Conservation (phyloP, 1,140 invertebrate genomes). For the Aradophagus sp. region DNA sequence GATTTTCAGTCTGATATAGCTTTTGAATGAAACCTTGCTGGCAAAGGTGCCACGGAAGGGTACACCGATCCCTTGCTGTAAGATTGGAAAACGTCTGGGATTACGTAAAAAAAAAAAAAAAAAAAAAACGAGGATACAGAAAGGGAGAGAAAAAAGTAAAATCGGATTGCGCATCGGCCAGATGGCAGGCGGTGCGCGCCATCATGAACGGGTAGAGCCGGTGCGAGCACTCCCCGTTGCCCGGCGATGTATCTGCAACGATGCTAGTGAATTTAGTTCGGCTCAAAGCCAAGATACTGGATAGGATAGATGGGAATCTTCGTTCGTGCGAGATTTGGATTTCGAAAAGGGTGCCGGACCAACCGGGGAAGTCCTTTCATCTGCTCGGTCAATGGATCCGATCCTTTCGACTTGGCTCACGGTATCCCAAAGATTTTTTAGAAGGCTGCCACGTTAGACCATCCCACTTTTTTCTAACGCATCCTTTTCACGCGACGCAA, state of each 20-base stretch:
- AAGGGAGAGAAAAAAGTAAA: constrained; percentile 46
- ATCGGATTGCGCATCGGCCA: constrained; percentile 69
- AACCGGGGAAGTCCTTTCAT: constrained; percentile 59
- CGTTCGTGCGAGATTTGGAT: constrained; percentile 56
- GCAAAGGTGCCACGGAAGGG: constrained; percentile 54
- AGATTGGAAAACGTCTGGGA: constrained; percentile 70
- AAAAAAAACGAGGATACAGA: constrained; percentile 30
- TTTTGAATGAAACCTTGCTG: constrained; percentile 60
- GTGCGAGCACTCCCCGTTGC: constrained; percentile 44
- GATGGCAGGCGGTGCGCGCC: constrained; percentile 65
- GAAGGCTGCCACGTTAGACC: background rate
- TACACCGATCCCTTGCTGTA: constrained; percentile 63
- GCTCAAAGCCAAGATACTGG: constrained; percentile 56
- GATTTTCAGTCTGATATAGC: constrained; percentile 65
- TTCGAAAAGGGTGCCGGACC: constrained; percentile 58
- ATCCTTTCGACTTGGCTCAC: constrained; percentile 49
- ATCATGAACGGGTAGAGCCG: constrained; percentile 50
- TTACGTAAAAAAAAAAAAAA: constrained; percentile 57
- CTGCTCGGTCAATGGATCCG: constrained; percentile 57
- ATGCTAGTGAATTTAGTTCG: constrained; percentile 53
- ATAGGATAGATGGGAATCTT: constrained; percentile 52
- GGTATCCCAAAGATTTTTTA: constrained; percentile 52
- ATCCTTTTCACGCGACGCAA: constrained; percentile 16
- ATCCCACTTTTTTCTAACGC: constrained; percentile 21
- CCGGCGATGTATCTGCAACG: constrained; percentile 40